These are phyloP conservation scores for Ciconia boyciana DNA, from an alignment of 2,113 vertebrate genomes.

Conservation along the genomic window DNA sequence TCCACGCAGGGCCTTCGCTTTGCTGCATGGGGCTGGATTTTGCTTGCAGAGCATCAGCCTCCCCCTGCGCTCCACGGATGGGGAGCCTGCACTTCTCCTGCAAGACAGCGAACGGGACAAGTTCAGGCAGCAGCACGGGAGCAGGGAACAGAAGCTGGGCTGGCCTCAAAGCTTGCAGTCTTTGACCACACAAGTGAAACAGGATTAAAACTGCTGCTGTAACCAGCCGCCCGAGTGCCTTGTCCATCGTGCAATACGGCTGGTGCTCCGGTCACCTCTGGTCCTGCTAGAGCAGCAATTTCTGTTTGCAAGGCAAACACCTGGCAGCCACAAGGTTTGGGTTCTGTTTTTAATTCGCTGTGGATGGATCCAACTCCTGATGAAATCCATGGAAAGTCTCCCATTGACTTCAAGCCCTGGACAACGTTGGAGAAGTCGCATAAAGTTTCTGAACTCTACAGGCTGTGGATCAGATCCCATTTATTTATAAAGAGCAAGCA, in stretches of 20 bases:
- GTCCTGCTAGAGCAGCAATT: background rate
- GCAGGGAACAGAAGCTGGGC: background rate
- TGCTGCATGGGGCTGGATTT: background rate
- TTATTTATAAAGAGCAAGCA: accelerated
- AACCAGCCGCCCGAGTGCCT: background rate
- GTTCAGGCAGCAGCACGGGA: background rate
- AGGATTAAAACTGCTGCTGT: background rate
- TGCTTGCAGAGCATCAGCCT: background rate
- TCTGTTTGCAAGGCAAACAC: background rate
- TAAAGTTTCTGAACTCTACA: background rate
- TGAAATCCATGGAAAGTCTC: background rate
- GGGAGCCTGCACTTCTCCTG: background rate
- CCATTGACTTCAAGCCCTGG: background rate
- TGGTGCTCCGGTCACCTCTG: background rate
- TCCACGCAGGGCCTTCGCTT: background rate
- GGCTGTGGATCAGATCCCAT: accelerated
- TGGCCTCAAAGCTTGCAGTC: background rate
- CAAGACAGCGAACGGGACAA: background rate
- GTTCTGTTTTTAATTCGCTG: background rate
- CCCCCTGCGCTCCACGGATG: accelerated
- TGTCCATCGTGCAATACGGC: accelerated
- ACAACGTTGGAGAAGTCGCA: accelerated
- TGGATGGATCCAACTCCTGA: background rate
- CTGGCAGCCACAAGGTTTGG: background rate
- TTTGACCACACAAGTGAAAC: background rate